phyloP scores from a whole-genome alignment of 1,140 invertebrate species.

The Drosophila fuyamai region DNA sequence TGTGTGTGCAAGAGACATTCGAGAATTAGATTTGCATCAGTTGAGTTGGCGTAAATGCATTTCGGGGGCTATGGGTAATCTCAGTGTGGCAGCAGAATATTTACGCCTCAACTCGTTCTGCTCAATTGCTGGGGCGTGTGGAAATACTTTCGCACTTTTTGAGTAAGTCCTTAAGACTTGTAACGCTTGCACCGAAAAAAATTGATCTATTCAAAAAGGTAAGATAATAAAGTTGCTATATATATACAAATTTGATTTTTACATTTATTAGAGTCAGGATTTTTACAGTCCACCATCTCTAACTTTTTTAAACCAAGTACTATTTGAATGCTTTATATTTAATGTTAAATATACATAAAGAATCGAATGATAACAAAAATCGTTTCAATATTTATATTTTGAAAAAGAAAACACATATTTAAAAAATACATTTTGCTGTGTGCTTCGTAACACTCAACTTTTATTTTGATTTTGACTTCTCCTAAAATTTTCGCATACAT shows the following conservation, averaged over 20 bases:
- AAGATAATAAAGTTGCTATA: no score
- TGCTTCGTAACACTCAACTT: not conserved
- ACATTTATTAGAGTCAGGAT: no score
- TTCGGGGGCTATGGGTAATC: conserved; percentile 75
- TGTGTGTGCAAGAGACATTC: conserved; percentile 20
- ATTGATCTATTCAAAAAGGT: not conserved
- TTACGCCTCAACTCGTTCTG: conserved; percentile 51
- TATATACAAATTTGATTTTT: not conserved
- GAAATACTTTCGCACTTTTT: conserved; percentile 38
- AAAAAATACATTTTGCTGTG: not conserved
- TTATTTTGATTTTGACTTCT: conserved; percentile 18
- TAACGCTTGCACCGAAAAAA: conserved; percentile 10
- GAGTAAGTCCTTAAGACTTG: conserved; percentile 2
- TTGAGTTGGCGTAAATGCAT: conserved; percentile 82
- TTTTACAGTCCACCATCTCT: no score
- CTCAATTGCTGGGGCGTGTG: conserved; percentile 72
- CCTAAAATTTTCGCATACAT: conserved; percentile 14
- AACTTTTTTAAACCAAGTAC: no score
- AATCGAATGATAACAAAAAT: no score
- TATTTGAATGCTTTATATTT: no score
- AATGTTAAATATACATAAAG: no score
- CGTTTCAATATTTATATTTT: no score
- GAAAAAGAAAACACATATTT: not conserved
- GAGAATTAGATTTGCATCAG: conserved; percentile 81
- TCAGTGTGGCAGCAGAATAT: conserved; percentile 70